Percentiles rank a stretch among this genome's conserved stretches.
phyloP scores from a whole-genome alignment of 1,140 invertebrate species.

The Drosophila jambulina region DNA sequence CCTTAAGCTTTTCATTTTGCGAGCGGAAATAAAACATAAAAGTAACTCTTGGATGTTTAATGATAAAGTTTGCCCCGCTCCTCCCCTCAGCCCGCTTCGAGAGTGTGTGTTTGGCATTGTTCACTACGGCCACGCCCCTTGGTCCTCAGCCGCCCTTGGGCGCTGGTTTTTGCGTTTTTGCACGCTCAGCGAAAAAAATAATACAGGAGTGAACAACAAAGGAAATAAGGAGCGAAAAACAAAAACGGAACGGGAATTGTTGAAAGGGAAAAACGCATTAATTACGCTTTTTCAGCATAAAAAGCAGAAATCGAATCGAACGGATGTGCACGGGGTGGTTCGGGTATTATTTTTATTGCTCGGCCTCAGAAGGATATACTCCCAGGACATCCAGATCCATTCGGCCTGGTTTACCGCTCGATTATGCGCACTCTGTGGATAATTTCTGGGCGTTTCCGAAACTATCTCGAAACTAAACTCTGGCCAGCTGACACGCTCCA shows the following conservation, averaged over 20 bases:
- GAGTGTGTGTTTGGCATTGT: slow-evolving; percentile 59
- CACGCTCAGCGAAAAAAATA: slow-evolving; percentile 65
- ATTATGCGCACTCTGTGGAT: slow-evolving; percentile 64
- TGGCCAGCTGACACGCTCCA: slow-evolving; percentile 66
- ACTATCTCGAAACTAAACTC: slow-evolving; percentile 47
- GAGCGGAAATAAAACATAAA: slow-evolving; percentile 81
- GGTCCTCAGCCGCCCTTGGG: slow-evolving; percentile 32
- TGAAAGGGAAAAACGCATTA: slow-evolving; percentile 74
- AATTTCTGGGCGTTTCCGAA: slow-evolving; percentile 45
- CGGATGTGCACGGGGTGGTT: slow-evolving; percentile 55
- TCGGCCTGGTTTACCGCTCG: slow-evolving; percentile 71
- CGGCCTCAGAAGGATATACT: slow-evolving; percentile 26
- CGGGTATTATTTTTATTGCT: slow-evolving; percentile 50
- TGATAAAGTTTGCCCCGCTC: slow-evolving; percentile 66
- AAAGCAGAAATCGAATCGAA: slow-evolving; percentile 54
- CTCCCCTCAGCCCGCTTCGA: slow-evolving; percentile 1
- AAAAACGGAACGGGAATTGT: slow-evolving; percentile 44
- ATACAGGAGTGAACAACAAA: slow-evolving; percentile 29
- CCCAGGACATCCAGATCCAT: slow-evolving; percentile 40
- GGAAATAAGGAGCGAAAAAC: slow-evolving; percentile 29
- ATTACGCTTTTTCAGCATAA: slow-evolving; percentile 78
- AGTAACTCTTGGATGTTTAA: slow-evolving; percentile 81
- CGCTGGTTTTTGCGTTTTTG: slow-evolving; percentile 57
- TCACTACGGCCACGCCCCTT: slow-evolving; percentile 37
- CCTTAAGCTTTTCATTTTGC: slow-evolving; percentile 66